Evolutionary conservation across 2,888 invertebrate genomes (phyloP), one percentile per base, ranked within the genome.

Genomic region (Uloborus plumipes): DNA sequence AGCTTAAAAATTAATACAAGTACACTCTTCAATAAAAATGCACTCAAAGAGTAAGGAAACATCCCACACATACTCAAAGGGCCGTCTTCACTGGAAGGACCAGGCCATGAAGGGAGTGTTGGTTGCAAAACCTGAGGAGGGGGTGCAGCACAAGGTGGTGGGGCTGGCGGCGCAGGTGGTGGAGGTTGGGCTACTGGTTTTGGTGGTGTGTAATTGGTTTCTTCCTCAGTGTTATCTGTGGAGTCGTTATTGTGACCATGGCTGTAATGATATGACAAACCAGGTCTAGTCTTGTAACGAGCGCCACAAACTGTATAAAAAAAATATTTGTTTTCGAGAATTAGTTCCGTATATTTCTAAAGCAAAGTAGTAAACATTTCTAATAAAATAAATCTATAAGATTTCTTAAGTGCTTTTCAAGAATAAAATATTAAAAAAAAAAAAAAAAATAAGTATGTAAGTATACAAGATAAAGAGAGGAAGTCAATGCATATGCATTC

Each of bases 201-300:
- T 18, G 84, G 83, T 14, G 85, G 80, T 26, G 84, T 76, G 50
- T 83, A 82, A 51, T 80, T 85, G 20, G 74, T 80, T 64, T 84
- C 84, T 58, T 85, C 85, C 16, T 85, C 84, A 67, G 81, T 84
- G 69, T 78, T 84, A 78, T 85, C 77, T 72, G 84, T 77, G n/a
- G 79, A 80, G 61, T 85, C 85, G 59, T 85, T 85, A 73, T 85
- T 85, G 82, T 87, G 87, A 72, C 85, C 94, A 91, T 96, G 96
- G 88, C 94, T 94, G 92, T 94, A 95, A 93, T 98, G 97, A 92
- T 97, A 97, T 88, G 95, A 96, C 89, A 98, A 93, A 87, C 97
- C 97, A 87, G 97, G 96, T 87, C 97, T 93, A 86, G 97, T 97
- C 92, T 98, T 97, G 93, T 98, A 97, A 89, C 96, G 94, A 88